Percentiles rank a stretch among this genome's conserved stretches.
Evolutionary conservation across 2,797 vertebrate species (phyloP).

Genomic region (Urosaurus nigricauda): DNA sequence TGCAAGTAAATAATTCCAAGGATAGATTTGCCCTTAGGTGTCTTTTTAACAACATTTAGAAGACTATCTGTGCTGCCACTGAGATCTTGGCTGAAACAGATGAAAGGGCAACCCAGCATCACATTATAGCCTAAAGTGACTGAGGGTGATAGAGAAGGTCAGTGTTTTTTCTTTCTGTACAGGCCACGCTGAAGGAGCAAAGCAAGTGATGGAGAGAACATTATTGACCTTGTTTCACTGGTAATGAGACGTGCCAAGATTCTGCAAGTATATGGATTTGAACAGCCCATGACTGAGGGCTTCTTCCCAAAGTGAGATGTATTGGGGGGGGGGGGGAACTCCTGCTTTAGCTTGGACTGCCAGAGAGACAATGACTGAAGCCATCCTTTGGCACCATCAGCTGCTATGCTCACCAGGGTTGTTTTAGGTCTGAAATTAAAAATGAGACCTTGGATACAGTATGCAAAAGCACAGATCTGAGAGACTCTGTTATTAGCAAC

Average conservation of each 20-base stretch:
- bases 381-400: neutral
- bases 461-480: slow-evolving; percentile 1
- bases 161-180: neutral
- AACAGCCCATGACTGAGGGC: slow-evolving; percentile 8
- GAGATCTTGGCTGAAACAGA: neutral
- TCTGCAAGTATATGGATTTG: slow-evolving; percentile 54
- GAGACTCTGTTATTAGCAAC: neutral
- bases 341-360: slow-evolving; percentile 11
- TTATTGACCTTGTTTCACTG: slow-evolving; percentile 61
- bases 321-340: slow-evolving; percentile 26
- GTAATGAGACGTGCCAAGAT: slow-evolving; percentile 55
- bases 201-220: slow-evolving; percentile 37
- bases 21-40: neutral
- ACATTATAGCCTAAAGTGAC: slow-evolving; percentile 35
- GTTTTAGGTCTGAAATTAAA: slow-evolving; percentile 32
- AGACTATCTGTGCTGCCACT: neutral
- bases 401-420: slow-evolving; percentile 27
- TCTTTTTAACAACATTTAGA: neutral
- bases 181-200: slow-evolving; percentile 43
- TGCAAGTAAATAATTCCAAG: neutral
- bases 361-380: neutral
- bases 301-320: slow-evolving; percentile 39
- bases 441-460: neutral
- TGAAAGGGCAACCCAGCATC: neutral
- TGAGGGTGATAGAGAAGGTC: slow-evolving; percentile 23